A percentile compares a stretch with the other conserved stretches of the same genome.
Conservation (phyloP, 2,113 vertebrate species). For the Channa maculata region DNA sequence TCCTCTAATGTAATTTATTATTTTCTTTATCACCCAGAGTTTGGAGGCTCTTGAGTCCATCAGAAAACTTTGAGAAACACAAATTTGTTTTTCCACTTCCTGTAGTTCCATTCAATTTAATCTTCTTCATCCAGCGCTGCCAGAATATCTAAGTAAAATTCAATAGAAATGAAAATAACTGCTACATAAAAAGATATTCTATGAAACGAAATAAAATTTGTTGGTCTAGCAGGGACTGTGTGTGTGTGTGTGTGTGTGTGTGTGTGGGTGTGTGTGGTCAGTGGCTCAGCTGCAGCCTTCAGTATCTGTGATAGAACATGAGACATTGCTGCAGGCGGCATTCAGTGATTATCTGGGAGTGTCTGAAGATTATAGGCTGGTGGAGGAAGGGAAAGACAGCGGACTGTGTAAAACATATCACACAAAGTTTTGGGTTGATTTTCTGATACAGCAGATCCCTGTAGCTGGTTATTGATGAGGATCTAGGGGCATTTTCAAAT, state of each 20-base stretch:
- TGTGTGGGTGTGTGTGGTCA: not conserved
- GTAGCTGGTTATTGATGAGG: not conserved
- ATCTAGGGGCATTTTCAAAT: not conserved
- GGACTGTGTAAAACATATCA: slow-evolving; percentile 1
- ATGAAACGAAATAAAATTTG: slow-evolving; percentile 2
- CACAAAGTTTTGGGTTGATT: not conserved
- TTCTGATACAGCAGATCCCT: not conserved
- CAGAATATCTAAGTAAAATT: slow-evolving; percentile 11
- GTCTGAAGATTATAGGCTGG: not conserved
- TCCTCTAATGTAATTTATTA: slow-evolving; percentile 13
- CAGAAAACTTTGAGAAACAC: slow-evolving; percentile 11
- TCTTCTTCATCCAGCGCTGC: slow-evolving; percentile 11
- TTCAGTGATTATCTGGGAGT: slow-evolving; percentile 9
- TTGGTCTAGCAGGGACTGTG: not conserved
- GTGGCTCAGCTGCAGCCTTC: not conserved
- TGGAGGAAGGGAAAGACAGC: not conserved
- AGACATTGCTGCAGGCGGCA: not conserved
- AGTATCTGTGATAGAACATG: slow-evolving; percentile 7
- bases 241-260: slow-evolving; percentile 2
- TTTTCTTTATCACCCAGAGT: slow-evolving; percentile 3
- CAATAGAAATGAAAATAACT: slow-evolving; percentile 29
- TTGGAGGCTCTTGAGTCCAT: not conserved
- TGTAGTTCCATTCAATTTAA: slow-evolving; percentile 13
- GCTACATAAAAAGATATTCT: slow-evolving; percentile 4
- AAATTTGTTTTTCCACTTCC: not conserved